These are phyloP conservation scores for Hyles euphorbiae DNA, from an alignment of 1,140 invertebrate genomes.

Conservation along the genomic window DNA sequence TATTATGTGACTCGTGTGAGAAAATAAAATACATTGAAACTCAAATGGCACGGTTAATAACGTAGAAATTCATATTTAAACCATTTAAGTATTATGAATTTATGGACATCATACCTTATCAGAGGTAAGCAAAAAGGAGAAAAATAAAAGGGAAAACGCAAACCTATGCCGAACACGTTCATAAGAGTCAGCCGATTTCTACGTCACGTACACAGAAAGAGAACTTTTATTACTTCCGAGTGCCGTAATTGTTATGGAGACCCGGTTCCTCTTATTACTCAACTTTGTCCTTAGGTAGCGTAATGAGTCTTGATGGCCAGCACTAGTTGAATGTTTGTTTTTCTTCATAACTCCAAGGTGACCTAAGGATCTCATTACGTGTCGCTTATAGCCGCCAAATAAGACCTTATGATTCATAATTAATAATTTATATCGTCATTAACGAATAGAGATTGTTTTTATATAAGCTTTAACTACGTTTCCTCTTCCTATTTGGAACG, in stretches of 20 bases:
- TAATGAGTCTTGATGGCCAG: conserved; percentile 4
- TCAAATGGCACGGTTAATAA: background rate
- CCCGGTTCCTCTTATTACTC: conserved; percentile 53
- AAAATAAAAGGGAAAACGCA: conserved; percentile 50
- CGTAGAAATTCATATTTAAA: conserved; percentile 4
- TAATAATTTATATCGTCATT: background rate
- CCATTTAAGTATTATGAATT: conserved; percentile 11
- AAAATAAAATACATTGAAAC: no score
- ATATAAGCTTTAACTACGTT: background rate
- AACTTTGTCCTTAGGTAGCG: conserved; percentile 17
- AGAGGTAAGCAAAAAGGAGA: conserved; percentile 27
- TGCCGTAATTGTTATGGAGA: conserved; percentile 66
- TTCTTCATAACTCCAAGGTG: background rate
- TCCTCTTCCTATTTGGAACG: background rate
- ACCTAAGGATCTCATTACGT: no score
- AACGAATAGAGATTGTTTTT: background rate
- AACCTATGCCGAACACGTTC: conserved; percentile 56
- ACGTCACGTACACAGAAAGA: conserved; percentile 60
- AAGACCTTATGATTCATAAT: conserved; percentile 6
- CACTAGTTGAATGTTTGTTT: conserved; percentile 14
- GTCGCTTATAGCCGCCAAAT: background rate
- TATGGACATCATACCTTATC: conserved; percentile 23
- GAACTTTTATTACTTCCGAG: conserved; percentile 67
- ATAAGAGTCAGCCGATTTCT: conserved; percentile 53
- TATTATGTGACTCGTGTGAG: no score